Conservation (phyloP, 2,113 vertebrate species). For the Pyrgilauda ruficollis region DNA sequence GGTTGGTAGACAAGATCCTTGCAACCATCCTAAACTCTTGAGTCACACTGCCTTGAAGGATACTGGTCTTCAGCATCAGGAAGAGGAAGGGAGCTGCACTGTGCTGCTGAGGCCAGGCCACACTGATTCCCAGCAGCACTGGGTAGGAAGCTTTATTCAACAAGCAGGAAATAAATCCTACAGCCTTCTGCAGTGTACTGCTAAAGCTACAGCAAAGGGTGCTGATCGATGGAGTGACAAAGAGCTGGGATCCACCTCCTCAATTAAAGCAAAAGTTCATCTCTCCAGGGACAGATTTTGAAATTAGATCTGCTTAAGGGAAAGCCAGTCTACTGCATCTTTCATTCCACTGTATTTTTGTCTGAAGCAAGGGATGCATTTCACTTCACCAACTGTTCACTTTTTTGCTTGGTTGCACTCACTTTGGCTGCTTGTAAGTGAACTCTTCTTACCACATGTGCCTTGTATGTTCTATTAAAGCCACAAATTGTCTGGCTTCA, state of each 20-base stretch:
- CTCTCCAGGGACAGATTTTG: conserved; percentile 43
- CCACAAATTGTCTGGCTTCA: not conserved
- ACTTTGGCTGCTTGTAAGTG: conserved; percentile 53
- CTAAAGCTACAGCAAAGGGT: conserved; percentile 31
- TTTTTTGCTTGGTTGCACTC: conserved; percentile 61
- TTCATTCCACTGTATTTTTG: conserved; percentile 38
- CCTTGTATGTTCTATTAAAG: conserved; percentile 37
- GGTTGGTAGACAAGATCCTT: not conserved
- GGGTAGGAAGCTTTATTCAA: not conserved
- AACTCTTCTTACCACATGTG: conserved; percentile 36
- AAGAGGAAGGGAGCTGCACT: not conserved
- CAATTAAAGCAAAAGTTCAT: conserved; percentile 48
- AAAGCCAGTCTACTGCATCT: conserved; percentile 60
- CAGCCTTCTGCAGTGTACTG: not conserved
- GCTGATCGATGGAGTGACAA: conserved; percentile 56
- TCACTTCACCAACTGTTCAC: conserved; percentile 65
- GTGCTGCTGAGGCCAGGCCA: not conserved
- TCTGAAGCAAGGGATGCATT: conserved; percentile 55
- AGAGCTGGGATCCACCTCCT: conserved; percentile 62
- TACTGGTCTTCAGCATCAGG: not conserved
- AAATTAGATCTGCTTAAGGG: conserved; percentile 56
- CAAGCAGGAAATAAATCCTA: not conserved
- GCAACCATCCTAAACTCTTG: not conserved
- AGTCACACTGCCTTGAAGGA: not conserved
- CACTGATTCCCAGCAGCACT: not conserved